A percentile compares a stretch with the other conserved stretches of the same genome.
Conservation (phyloP, 2,113 vertebrate genomes). For the Micromys minutus region DNA sequence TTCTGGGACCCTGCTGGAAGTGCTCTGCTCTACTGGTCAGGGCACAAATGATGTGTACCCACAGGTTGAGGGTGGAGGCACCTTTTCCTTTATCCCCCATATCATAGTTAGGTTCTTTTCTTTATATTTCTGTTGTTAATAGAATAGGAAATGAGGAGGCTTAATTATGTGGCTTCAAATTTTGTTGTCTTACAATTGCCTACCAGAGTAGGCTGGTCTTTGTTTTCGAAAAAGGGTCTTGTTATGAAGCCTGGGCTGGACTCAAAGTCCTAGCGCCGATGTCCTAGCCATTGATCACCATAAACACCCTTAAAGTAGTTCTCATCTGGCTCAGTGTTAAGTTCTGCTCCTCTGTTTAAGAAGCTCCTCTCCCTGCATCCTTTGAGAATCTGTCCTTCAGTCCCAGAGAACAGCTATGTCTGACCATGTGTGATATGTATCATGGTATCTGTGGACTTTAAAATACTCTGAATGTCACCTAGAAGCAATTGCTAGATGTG, state of each 20-base stretch:
- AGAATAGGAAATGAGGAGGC: background rate
- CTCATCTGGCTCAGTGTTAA: background rate
- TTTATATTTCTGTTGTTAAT: background rate
- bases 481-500: background rate
- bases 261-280: background rate
- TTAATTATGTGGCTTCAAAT: constrained; percentile 4
- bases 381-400: background rate
- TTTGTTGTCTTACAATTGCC: background rate
- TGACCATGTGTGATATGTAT: background rate
- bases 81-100: background rate
- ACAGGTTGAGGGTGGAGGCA: background rate
- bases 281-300: background rate
- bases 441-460: background rate
- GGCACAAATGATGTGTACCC: background rate
- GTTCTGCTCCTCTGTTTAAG: background rate
- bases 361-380: background rate
- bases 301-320: background rate
- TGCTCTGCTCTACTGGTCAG: background rate
- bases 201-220: background rate
- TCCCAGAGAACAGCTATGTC: background rate
- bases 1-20: background rate
- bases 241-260: background rate
- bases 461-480: background rate
- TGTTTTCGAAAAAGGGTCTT: background rate
- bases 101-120: background rate